Evolutionary conservation across 2,888 invertebrate species (phyloP).

Genomic region (Lagria hirta): DNA sequence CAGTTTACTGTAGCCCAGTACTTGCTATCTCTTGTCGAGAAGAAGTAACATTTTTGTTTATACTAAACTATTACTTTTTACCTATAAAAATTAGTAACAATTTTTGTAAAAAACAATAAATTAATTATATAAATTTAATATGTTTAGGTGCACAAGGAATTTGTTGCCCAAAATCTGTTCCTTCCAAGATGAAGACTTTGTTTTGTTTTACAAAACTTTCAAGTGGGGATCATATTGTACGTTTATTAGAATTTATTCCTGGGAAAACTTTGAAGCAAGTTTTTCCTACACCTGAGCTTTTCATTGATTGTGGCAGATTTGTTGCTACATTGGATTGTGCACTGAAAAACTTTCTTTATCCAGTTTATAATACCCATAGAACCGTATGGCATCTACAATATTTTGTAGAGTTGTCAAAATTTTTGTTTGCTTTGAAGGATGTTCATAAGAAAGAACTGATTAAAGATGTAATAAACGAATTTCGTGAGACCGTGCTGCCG

Average conservation of each 20-base stretch:
- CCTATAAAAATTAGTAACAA: too few species aligned
- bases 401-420: constrained; percentile 69
- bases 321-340: constrained; percentile 69
- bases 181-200: too few species aligned
- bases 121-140: too few species aligned
- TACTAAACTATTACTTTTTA: too few species aligned
- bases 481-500: constrained; percentile 67
- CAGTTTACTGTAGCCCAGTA: too few species aligned
- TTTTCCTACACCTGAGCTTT: constrained; percentile 61
- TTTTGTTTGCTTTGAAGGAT: constrained; percentile 69
- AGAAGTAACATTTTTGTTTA: too few species aligned
- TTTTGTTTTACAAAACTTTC: too few species aligned
- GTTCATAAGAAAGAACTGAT: constrained; percentile 60
- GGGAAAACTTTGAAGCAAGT: constrained; percentile 70
- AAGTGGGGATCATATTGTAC: constrained; percentile 64
- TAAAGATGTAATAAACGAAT: constrained; percentile 63
- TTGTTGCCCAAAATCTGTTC: constrained; percentile 69
- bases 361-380: constrained; percentile 65
- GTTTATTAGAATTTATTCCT: constrained; percentile 74
- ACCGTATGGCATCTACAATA: constrained; percentile 77
- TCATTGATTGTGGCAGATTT: constrained; percentile 73
- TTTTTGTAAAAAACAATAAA: too few species aligned
- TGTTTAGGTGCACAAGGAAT: constrained; percentile 61
- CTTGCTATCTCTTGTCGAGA: too few species aligned
- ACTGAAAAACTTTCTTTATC: constrained; percentile 67